Evolutionary conservation across 2,797 vertebrate genomes (phyloP).

Genomic region (Channallabes apus): DNA sequence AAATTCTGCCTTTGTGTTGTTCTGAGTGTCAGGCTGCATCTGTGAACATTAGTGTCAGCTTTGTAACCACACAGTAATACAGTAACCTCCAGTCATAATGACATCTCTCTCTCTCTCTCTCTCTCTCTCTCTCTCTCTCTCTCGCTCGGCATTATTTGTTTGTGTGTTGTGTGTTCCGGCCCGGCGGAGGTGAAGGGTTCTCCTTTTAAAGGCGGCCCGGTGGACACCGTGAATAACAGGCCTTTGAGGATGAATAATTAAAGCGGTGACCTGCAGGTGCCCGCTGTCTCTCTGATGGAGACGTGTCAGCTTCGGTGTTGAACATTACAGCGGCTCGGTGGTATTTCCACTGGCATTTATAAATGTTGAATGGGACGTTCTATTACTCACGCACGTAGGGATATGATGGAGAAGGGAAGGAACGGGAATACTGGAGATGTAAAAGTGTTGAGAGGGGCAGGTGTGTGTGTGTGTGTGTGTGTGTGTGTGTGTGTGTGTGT

Average conservation of each 20-base stretch:
- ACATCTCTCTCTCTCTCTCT: slow-evolving; percentile 41
- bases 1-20: slow-evolving; percentile 60
- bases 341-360: slow-evolving; percentile 74
- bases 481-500: neutral
- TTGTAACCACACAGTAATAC: slow-evolving; percentile 49
- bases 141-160: slow-evolving; percentile 41
- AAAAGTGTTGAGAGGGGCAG: slow-evolving; percentile 32
- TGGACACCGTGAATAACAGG: slow-evolving; percentile 33
- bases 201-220: slow-evolving; percentile 41
- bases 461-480: neutral
- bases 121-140: neutral
- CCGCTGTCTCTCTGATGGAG: slow-evolving; percentile 54
- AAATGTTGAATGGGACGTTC: slow-evolving; percentile 72
- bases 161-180: slow-evolving; percentile 56
- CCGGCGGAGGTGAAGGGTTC: slow-evolving; percentile 40
- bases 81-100: slow-evolving; percentile 51
- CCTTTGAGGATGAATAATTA: slow-evolving; percentile 69
- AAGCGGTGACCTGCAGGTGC: slow-evolving; percentile 56
- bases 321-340: slow-evolving; percentile 61
- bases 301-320: slow-evolving; percentile 62
- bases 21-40: slow-evolving; percentile 58
- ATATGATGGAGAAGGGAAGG: slow-evolving; percentile 32
- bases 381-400: slow-evolving; percentile 58
- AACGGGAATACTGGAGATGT: slow-evolving; percentile 38
- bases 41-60: slow-evolving; percentile 55